Evolutionary conservation across 2,888 invertebrate species (phyloP).

Genomic region (Plagodis dolabraria): DNA sequence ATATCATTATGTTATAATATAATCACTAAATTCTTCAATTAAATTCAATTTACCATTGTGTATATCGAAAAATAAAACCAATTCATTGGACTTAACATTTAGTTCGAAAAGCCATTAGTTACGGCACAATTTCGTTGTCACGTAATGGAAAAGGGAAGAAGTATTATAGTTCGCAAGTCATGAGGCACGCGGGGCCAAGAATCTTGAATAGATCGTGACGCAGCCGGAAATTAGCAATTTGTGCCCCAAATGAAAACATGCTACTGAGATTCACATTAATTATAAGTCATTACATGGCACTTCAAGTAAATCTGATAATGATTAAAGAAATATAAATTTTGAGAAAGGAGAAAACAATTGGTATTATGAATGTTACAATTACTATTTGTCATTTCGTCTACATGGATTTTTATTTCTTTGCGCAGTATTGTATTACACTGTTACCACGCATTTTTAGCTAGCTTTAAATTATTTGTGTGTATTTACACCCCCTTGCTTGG

Average conservation of each 20-base stretch:
- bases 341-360: too few relatives aligned
- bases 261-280: slow-evolving; percentile 35
- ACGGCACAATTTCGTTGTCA: slow-evolving; percentile 6
- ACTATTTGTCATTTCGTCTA: too few relatives aligned
- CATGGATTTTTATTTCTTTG: too few relatives aligned
- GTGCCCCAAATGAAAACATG: slow-evolving; percentile 48
- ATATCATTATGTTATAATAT: background rate
- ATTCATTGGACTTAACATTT: slow-evolving; percentile 6
- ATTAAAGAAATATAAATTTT: too few relatives aligned
- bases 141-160: slow-evolving; percentile 19
- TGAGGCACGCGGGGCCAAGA: slow-evolving; percentile 7
- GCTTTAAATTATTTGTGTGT: too few relatives aligned
- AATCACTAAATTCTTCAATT: background rate
- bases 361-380: too few relatives aligned
- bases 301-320: too few relatives aligned
- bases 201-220: slow-evolving; percentile 46
- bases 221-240: slow-evolving; percentile 66
- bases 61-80: background rate
- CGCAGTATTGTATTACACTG: too few relatives aligned
- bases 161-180: slow-evolving; percentile 24
- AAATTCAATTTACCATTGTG: background rate
- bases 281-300: background rate
- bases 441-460: too few relatives aligned
- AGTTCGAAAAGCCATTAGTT: slow-evolving; percentile 12
- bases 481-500: too few relatives aligned